Conservation (phyloP, 2,113 vertebrate species). For the Brachypteracias leptosomus region DNA sequence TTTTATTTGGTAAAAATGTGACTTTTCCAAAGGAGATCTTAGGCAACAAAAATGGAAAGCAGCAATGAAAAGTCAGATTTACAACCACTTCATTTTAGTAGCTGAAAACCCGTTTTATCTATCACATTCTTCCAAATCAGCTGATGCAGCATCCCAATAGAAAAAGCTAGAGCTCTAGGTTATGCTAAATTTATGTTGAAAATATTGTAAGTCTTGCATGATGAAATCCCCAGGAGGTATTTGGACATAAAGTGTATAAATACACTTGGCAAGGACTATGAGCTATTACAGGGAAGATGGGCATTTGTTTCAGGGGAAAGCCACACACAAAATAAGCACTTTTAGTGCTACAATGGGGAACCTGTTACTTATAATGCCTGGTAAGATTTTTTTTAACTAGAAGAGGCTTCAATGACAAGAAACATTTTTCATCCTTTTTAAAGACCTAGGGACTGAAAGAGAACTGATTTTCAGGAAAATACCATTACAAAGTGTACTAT, state of each 20-base stretch:
- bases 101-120: neutral
- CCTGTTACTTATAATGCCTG: neutral
- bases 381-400: neutral
- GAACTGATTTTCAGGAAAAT: neutral
- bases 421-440: constrained; percentile 26
- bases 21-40: neutral
- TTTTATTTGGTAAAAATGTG: neutral
- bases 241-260: neutral
- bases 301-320: neutral
- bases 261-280: neutral
- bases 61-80: constrained; percentile 1
- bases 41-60: neutral
- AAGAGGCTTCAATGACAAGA: neutral
- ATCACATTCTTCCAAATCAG: neutral
- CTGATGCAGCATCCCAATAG: neutral
- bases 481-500: neutral
- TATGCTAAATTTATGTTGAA: constrained; percentile 19
- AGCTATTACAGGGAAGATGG: neutral
- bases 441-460: neutral
- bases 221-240: neutral
- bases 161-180: neutral
- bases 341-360: neutral
- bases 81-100: neutral
- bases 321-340: neutral
- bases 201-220: neutral